phyloP scores from a whole-genome alignment of 2,888 invertebrate species.

The Chrysotoxum bicinctum region DNA sequence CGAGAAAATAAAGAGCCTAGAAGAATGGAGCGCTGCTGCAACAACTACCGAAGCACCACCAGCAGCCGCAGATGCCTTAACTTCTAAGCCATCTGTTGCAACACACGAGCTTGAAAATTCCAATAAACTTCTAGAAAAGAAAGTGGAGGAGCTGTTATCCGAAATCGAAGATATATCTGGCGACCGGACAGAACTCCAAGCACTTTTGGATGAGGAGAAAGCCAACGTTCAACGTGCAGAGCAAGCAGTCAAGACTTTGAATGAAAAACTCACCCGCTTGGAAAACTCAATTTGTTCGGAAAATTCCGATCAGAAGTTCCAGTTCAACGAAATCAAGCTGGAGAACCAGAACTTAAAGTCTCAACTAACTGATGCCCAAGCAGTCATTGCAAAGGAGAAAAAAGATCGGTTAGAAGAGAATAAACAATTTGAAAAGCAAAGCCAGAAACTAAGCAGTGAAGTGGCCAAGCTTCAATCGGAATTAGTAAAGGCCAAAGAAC shows the following conservation, averaged over 20 bases:
- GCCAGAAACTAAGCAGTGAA: constrained; percentile 31
- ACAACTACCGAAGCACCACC: neutral
- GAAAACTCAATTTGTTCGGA: constrained; percentile 74
- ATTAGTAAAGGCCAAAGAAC: constrained; percentile 35
- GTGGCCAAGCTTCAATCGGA: constrained; percentile 50
- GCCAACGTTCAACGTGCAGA: constrained; percentile 79
- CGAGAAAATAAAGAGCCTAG: constrained; percentile 84
- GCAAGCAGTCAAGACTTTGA: constrained; percentile 74
- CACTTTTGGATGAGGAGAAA: constrained; percentile 83
- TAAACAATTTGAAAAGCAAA: constrained; percentile 29
- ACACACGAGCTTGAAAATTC: constrained; percentile 18
- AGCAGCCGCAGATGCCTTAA: neutral
- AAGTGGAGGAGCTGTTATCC: constrained; percentile 83
- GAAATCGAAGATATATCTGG: constrained; percentile 84
- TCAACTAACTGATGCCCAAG: constrained; percentile 74
- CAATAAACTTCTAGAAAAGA: constrained; percentile 54
- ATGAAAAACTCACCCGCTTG: constrained; percentile 74
- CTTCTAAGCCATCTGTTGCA: neutral
- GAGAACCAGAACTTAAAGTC: constrained; percentile 75
- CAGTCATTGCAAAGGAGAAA: constrained; percentile 54
- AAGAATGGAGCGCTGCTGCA: constrained; percentile 81
- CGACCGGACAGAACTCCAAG: constrained; percentile 85
- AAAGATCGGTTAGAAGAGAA: constrained; percentile 42
- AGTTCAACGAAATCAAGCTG: constrained; percentile 76
- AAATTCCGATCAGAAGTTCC: constrained; percentile 74